Evolutionary conservation across 2,888 invertebrate species (phyloP).

Genomic region (Agrypnus murinus): DNA sequence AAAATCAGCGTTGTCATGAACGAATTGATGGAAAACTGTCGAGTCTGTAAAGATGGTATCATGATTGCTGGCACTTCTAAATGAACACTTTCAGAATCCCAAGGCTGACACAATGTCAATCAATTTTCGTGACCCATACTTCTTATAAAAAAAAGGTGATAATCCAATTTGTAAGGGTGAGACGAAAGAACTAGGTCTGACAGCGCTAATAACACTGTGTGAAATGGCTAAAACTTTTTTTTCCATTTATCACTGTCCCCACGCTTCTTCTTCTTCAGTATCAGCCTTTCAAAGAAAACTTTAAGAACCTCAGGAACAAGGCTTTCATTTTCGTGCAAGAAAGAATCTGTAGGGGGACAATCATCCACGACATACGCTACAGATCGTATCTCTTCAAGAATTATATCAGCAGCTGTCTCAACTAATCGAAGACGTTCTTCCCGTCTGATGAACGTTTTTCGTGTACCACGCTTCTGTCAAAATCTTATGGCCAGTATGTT

Average conservation of each 20-base stretch:
- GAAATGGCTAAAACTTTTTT: slow-evolving; percentile 27
- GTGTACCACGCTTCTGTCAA: slow-evolving; percentile 30
- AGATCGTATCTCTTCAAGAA: slow-evolving; percentile 32
- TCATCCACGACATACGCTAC: slow-evolving; percentile 28
- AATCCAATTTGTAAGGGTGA: slow-evolving; percentile 25
- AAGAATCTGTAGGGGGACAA: slow-evolving; percentile 30
- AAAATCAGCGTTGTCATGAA: slow-evolving; percentile 33
- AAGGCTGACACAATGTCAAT: slow-evolving; percentile 28
- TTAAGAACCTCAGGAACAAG: slow-evolving; percentile 25
- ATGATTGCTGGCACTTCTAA: slow-evolving; percentile 31
- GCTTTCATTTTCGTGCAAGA: slow-evolving; percentile 29
- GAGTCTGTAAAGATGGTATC: slow-evolving; percentile 13
- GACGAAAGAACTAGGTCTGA: slow-evolving; percentile 26
- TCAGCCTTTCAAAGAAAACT: slow-evolving; percentile 27
- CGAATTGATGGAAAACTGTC: slow-evolving; percentile 18
- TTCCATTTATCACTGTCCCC: slow-evolving; percentile 27
- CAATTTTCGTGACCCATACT: slow-evolving; percentile 31
- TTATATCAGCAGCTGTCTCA: slow-evolving; percentile 32
- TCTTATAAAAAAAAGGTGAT: slow-evolving; percentile 30
- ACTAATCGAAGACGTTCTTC: slow-evolving; percentile 30
- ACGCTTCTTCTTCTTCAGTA: slow-evolving; percentile 27
- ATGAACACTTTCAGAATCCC: slow-evolving; percentile 23
- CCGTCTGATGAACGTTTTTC: slow-evolving; percentile 31
- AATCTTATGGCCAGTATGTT: slow-evolving; percentile 33
- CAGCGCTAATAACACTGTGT: slow-evolving; percentile 29